Evolutionary conservation across 1,140 invertebrate species (phyloP).

Genomic region (Helicoverpa zea): DNA sequence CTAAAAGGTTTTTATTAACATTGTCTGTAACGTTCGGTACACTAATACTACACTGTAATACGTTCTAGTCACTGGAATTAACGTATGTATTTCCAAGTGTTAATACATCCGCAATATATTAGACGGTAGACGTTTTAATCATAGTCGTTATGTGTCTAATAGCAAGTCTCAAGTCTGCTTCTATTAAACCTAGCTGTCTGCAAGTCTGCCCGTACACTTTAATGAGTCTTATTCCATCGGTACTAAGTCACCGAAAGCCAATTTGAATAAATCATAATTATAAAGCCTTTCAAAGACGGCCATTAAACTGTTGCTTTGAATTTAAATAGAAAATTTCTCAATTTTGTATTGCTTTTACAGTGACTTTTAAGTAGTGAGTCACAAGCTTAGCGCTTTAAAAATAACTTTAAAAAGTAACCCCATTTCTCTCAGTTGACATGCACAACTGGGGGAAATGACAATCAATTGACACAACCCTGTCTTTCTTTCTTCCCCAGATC

Average conservation of each 20-base stretch:
- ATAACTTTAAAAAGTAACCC: slow-evolving; percentile 19
- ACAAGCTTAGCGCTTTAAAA: slow-evolving; percentile 29
- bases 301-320: slow-evolving; percentile 32
- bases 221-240: slow-evolving; percentile 43
- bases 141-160: slow-evolving; percentile 26
- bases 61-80: slow-evolving; percentile 21
- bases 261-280: slow-evolving; percentile 47
- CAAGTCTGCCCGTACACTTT: slow-evolving; percentile 40
- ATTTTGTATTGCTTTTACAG: slow-evolving; percentile 32
- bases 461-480: slow-evolving; percentile 37
- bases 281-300: slow-evolving; percentile 10
- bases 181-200: slow-evolving; percentile 17
- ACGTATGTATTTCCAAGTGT: slow-evolving; percentile 19
- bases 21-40: not conserved
- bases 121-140: slow-evolving; percentile 25
- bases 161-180: slow-evolving; percentile 20
- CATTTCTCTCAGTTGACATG: slow-evolving; percentile 25
- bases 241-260: slow-evolving; percentile 26
- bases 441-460: slow-evolving; percentile 32
- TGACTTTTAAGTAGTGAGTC: slow-evolving; percentile 10
- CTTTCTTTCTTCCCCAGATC: slow-evolving; percentile 48
- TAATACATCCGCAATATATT: slow-evolving; percentile 9
- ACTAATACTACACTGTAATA: not conserved
- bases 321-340: slow-evolving; percentile 16
- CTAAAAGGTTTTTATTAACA: slow-evolving; percentile 36